Evolutionary conservation across 1,140 invertebrate genomes (phyloP), one percentile per base, ranked within the genome.

Genomic region (Leguminivora glycinivorella): DNA sequence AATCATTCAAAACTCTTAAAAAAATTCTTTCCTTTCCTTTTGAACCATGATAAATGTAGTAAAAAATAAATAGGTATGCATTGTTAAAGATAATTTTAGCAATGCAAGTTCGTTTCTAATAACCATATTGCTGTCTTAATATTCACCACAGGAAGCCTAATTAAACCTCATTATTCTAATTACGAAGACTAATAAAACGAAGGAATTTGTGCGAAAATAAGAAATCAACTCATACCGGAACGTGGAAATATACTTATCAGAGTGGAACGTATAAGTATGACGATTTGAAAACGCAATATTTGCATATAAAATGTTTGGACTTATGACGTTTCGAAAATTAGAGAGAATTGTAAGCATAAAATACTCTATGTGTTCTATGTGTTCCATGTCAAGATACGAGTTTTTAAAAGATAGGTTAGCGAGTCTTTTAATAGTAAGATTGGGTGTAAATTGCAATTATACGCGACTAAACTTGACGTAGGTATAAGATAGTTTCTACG

Each of bases 131-230:
- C 2, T 52, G 4, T 9, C 22, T 52, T 22, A 6, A 1, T 22
- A 22, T 22, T 22, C 7, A 52, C 19, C 19, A 19, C 47, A 52
- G 19, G 47, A 22, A 22, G 17, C 7, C 1, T 52, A 52, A 52
- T 52, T 52, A 52, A 52, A 22, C 1, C 4, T 22, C 19, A 1
- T 52, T 22, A 52, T 17, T 22, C 7, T 52, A 6, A 52, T 52
- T 52, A 52, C 3, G 1, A 22, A 52, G 47, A 52, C 47, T 10
- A 52, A 52, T 52, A 52, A 52, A 52, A 52, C 47, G 47, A 19
- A 52, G 47, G 47, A 52, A 52, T 52, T 52, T 52, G 47, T 52
- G 47, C 47, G 47, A 52, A 52, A 52, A 52, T 52, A 52, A 22
- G 47, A 52, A 52, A 52, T 52, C 47, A 52, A 52, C 17, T 52